Percentiles rank a stretch among this genome's conserved stretches.
Conservation (phyloP, 2,888 invertebrate genomes). For the Oegoconia quadripuncta region DNA sequence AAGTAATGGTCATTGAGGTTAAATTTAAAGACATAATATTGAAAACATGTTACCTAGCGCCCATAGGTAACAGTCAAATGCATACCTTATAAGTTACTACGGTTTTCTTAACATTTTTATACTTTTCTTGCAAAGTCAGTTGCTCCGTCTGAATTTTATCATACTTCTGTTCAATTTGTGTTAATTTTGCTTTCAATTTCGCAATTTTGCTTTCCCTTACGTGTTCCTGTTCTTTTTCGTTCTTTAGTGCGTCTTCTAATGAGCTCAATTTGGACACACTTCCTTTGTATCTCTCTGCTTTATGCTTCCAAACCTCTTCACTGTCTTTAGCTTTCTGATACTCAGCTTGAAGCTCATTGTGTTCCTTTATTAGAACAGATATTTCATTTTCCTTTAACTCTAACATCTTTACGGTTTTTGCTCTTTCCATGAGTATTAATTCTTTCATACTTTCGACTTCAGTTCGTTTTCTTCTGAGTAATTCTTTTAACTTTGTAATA, state of each 20-base stretch:
- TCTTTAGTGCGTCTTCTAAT: slow-evolving; percentile 54
- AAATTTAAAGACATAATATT: no score
- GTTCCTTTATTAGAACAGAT: slow-evolving; percentile 64
- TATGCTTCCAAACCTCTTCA: slow-evolving; percentile 54
- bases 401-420: slow-evolving; percentile 70
- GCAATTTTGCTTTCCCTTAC: slow-evolving; percentile 60
- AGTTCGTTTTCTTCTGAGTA: slow-evolving; percentile 71
- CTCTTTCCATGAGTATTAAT: slow-evolving; percentile 70
- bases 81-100: slow-evolving; percentile 81
- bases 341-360: slow-evolving; percentile 55
- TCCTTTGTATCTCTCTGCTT: slow-evolving; percentile 59
- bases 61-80: neutral
- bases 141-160: slow-evolving; percentile 60
- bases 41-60: no score
- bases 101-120: slow-evolving; percentile 81
- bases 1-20: no score
- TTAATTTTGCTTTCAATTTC: slow-evolving; percentile 62
- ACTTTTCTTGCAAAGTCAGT: slow-evolving; percentile 76
- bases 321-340: slow-evolving; percentile 57
- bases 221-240: slow-evolving; percentile 58
- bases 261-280: slow-evolving; percentile 49
- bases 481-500: slow-evolving; percentile 65
- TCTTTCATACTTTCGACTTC: slow-evolving; percentile 75
- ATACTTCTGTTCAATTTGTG: slow-evolving; percentile 58
- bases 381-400: slow-evolving; percentile 74